These are phyloP conservation scores for Artemia sinica DNA, from an alignment of 2,888 invertebrate genomes.

Conservation along the genomic window DNA sequence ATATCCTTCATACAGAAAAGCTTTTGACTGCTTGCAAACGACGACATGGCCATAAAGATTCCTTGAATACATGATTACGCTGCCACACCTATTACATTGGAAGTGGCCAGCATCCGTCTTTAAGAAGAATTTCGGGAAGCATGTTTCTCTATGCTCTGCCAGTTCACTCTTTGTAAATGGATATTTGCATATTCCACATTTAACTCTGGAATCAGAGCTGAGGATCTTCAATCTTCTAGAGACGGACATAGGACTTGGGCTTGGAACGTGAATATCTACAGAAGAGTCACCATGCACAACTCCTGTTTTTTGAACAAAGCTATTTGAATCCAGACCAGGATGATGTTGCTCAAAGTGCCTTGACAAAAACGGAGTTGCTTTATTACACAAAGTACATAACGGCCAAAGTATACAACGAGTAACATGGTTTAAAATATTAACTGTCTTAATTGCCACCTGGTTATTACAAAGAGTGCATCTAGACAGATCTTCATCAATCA, in stretches of 20 bases:
- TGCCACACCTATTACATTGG: neutral
- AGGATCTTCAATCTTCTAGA: neutral
- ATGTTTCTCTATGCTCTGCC: neutral
- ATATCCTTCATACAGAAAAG: neutral
- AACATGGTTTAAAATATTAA: neutral
- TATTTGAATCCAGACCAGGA: neutral
- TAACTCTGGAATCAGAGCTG: neutral
- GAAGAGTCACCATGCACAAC: neutral
- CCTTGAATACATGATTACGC: neutral
- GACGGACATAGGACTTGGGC: neutral
- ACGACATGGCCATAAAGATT: neutral
- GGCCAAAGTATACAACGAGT: slow-evolving; percentile 3
- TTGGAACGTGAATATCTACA: neutral
- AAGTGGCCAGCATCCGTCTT: slow-evolving; percentile 3
- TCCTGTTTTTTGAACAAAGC: neutral
- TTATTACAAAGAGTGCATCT: slow-evolving; percentile 12
- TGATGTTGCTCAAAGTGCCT: slow-evolving; percentile 1
- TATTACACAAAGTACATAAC: slow-evolving; percentile 1
- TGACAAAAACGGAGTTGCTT: neutral
- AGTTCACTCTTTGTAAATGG: neutral
- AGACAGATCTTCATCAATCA: neutral
- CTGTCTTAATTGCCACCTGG: neutral
- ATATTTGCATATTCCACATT: slow-evolving; percentile 6
- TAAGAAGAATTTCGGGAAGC: neutral
- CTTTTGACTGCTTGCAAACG: slow-evolving; percentile 1